phyloP scores from a whole-genome alignment of 2,797 vertebrate species.

The Echiichthys vipera region DNA sequence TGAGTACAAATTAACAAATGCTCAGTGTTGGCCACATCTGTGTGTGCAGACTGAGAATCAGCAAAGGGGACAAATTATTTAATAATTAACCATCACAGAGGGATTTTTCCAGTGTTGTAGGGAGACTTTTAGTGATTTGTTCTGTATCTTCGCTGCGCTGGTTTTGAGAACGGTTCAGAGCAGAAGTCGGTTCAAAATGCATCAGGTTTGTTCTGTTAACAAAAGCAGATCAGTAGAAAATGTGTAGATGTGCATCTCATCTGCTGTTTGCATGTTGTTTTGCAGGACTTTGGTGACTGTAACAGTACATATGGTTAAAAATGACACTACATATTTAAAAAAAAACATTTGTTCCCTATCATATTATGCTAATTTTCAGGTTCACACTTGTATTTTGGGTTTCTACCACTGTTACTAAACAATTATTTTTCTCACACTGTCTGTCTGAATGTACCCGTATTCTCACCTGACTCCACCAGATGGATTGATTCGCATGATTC shows the following conservation, averaged over 20 bases:
- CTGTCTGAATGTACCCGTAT: too few relatives aligned
- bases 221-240: conserved; percentile 19
- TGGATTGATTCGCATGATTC: too few relatives aligned
- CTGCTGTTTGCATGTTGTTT: conserved; percentile 24
- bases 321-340: neutral
- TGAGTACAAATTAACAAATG: conserved; percentile 74
- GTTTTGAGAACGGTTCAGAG: conserved; percentile 3
- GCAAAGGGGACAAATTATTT: conserved; percentile 40
- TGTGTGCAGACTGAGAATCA: conserved; percentile 42
- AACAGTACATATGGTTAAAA: neutral
- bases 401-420: too few relatives aligned
- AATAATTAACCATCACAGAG: conserved; percentile 50
- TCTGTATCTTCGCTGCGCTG: conserved; percentile 19
- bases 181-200: conserved; percentile 25
- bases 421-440: too few relatives aligned
- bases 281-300: conserved; percentile 30
- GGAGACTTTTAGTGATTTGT: conserved; percentile 40
- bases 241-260: neutral
- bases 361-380: too few relatives aligned
- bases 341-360: too few relatives aligned
- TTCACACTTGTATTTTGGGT: too few relatives aligned
- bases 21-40: conserved; percentile 47
- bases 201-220: conserved; percentile 30
- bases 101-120: conserved; percentile 18
- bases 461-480: too few relatives aligned